Evolutionary conservation across 1,140 invertebrate genomes (phyloP).

Genomic region (Camponotus pennsylvanicus): DNA sequence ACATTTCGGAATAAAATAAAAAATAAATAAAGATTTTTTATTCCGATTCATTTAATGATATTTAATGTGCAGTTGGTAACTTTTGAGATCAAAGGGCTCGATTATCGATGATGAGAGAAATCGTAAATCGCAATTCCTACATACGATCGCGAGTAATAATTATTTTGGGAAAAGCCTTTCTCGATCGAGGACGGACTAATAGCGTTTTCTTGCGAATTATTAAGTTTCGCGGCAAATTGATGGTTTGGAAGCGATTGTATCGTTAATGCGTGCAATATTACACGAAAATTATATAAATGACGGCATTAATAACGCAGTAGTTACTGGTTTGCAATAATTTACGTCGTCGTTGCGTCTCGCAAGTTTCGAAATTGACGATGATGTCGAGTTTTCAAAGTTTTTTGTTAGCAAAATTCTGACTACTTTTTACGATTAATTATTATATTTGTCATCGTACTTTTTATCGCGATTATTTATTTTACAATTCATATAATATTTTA

Average conservation of each 20-base stretch:
- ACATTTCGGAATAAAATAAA: neutral
- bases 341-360: neutral
- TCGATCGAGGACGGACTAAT: conserved; percentile 3
- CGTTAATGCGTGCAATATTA: conserved; percentile 3
- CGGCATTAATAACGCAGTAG: conserved; percentile 20
- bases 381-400: neutral
- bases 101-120: conserved; percentile 30
- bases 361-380: neutral
- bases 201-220: conserved; percentile 28
- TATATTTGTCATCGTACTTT: neutral
- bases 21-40: too few relatives aligned
- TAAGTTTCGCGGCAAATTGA: conserved; percentile 41
- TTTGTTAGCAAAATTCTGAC: neutral
- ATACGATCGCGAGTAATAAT: neutral
- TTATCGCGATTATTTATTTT: neutral
- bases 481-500: neutral
- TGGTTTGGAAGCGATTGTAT: neutral
- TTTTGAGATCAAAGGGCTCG: neutral
- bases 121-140: neutral
- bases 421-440: neutral
- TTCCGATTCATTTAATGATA: neutral
- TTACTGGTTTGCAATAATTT: conserved; percentile 1
- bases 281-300: conserved; percentile 36
- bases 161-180: conserved; percentile 44
- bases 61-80: neutral